phyloP scores from a whole-genome alignment of 1,140 invertebrate genomes.

The Aethina tumida region DNA sequence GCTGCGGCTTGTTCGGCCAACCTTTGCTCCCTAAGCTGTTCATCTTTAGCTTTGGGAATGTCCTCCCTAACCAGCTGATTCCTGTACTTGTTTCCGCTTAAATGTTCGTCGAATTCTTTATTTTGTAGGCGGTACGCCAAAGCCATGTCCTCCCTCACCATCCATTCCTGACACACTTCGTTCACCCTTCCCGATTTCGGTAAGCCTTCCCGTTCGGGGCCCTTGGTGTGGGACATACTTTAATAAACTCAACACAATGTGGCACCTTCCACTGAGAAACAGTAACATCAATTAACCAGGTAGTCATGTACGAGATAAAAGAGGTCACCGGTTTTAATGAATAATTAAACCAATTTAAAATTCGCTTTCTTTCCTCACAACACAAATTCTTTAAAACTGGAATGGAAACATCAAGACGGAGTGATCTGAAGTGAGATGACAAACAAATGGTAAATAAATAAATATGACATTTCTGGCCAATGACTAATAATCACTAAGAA shows the following conservation, averaged over 20 bases:
- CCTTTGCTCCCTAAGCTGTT: conserved; percentile 68
- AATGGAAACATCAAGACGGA: too few relatives aligned
- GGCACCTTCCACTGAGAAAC: too few relatives aligned
- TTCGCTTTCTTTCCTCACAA: too few relatives aligned
- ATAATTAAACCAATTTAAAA: too few relatives aligned
- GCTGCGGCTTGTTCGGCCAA: conserved; percentile 47
- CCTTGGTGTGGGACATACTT: conserved; percentile 24
- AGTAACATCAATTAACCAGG: too few relatives aligned
- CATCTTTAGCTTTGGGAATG: conserved; percentile 70
- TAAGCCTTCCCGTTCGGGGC: conserved; percentile 18
- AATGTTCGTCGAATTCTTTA: conserved; percentile 80
- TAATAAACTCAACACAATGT: neutral
- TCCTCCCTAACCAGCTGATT: conserved; percentile 85
- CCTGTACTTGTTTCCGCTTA: conserved; percentile 73
- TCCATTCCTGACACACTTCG: conserved; percentile 70
- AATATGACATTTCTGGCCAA: too few relatives aligned
- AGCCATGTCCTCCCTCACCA: conserved; percentile 84
- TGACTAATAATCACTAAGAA: too few relatives aligned
- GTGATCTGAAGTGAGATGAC: too few relatives aligned
- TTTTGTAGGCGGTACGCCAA: conserved; percentile 82
- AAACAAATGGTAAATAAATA: too few relatives aligned
- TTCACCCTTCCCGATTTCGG: conserved; percentile 30
- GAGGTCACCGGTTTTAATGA: too few relatives aligned
- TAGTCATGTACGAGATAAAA: too few relatives aligned
- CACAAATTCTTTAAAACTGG: too few relatives aligned